These are phyloP conservation scores for Hemicentrotus pulcherrimus DNA, from an alignment of 35 echinoderm and acorn worm genomes.

Conservation along the genomic window DNA sequence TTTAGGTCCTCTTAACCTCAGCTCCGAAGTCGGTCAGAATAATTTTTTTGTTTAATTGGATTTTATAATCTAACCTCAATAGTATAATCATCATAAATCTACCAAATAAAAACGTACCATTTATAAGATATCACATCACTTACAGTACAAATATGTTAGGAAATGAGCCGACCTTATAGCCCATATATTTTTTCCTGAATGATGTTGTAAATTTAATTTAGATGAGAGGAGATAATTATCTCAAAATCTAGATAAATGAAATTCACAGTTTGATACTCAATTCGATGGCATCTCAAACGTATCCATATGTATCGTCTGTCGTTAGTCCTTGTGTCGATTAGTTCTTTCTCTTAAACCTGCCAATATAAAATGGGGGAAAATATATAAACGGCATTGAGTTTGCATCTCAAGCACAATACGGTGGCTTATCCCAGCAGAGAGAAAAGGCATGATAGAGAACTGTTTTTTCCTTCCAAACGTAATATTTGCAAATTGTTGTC, in stretches of 20 bases:
- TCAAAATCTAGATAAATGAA: background rate
- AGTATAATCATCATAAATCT: too few species aligned
- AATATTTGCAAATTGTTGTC: background rate
- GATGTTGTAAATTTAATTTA: background rate
- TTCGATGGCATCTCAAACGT: background rate
- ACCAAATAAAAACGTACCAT: too few species aligned
- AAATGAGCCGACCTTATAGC: background rate
- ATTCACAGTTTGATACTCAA: background rate
- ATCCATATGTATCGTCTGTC: background rate
- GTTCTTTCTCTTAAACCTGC: conserved; percentile 18
- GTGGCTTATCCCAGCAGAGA: background rate
- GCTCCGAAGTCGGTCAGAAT: too few species aligned
- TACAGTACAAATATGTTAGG: too few species aligned
- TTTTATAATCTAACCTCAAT: too few species aligned
- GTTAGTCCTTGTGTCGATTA: background rate
- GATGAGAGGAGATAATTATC: background rate
- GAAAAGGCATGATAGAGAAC: background rate
- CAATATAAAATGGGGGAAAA: background rate
- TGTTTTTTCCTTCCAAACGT: background rate
- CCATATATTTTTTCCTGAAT: background rate
- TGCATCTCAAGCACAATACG: background rate
- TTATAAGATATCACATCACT: too few species aligned
- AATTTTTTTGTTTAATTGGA: too few species aligned
- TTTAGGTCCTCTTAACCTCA: too few species aligned
- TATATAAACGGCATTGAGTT: background rate